Conservation (phyloP, 2,113 vertebrate species). For the Corythornis cristatus region DNA sequence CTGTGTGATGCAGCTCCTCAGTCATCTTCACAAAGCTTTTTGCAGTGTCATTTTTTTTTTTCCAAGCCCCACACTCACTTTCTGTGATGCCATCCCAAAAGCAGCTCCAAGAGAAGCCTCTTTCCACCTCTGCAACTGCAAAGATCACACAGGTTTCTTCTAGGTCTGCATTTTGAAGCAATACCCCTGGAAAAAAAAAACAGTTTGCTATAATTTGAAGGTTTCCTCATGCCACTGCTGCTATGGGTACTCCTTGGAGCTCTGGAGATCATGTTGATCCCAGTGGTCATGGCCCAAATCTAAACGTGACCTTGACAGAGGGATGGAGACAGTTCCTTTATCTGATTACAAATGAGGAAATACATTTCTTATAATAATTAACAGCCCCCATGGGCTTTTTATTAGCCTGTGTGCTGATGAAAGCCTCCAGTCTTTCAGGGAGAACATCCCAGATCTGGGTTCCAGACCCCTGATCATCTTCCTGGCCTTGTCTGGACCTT, state of each 20-base stretch:
- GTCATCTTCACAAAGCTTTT: not conserved
- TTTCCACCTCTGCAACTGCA: not conserved
- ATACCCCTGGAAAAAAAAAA: not conserved
- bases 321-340: not conserved
- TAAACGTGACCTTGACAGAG: not conserved
- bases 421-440: not conserved
- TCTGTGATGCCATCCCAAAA: not conserved
- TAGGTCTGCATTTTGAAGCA: not conserved
- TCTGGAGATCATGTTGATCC: not conserved
- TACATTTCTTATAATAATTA: constrained; percentile 28
- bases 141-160: not conserved
- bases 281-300: not conserved
- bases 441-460: not conserved
- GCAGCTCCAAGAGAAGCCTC: not conserved
- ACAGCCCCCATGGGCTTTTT: constrained; percentile 6
- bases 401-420: not conserved
- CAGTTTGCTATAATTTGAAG: not conserved
- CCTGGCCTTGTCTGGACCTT: not conserved
- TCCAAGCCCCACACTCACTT: not conserved
- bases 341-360: constrained; percentile 29
- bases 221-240: not conserved
- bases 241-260: not conserved
- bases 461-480: not conserved
- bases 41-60: constrained; percentile 33
- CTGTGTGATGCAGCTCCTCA: not conserved